Evolutionary conservation across 2,113 vertebrate species (phyloP), one percentile per base, ranked within the genome.

Genomic region (Lampris incognitus): DNA sequence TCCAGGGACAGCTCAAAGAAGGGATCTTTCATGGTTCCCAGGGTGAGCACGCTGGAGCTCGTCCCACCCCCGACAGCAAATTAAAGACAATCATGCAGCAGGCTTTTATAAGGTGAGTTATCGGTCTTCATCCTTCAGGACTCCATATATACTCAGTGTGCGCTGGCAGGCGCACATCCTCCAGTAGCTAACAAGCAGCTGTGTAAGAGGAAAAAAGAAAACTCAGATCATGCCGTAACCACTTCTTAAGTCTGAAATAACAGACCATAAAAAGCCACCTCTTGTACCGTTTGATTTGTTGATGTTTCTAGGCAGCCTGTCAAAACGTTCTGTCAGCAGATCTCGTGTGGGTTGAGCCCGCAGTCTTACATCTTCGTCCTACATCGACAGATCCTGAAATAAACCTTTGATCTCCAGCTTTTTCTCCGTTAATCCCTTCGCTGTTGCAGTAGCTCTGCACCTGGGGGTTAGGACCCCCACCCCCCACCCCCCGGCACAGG

Each of bases 221-320:
- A 13, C 9, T 3, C 44, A 77, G 46, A 69, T 52, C 61, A 49
- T 51, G 68, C 3, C 1, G 3, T 69, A 67, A 83, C 83, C 83
- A 81, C 86, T 79, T 88, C 61, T 88, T 1, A 83, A 74, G 75
- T 57, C 65, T 37, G 62, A 68, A 76, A 78, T 73, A 81, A 83
- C 71, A 75, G 70, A 78, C 70, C 44, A 3, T 6, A 36, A 61
- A 58, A 75, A 67, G 51, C 1, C 4, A 64, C 72, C 74, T 59
- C 57, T 82, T 36, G 50, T 72, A 38, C 3, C 52, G 57, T 49
- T 37, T 46, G 60, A 39, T 39, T 11, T 9, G 36, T 3, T 3
- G 70, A 72, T 62, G 58, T 65, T 79, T 82, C 51, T 58, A 65
- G 49, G 48, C 66, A 4, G 55, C 51, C 62, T 82, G 82, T 84